phyloP scores from a whole-genome alignment of 1,140 invertebrate species.

The Lepidotrigona ventralis region DNA sequence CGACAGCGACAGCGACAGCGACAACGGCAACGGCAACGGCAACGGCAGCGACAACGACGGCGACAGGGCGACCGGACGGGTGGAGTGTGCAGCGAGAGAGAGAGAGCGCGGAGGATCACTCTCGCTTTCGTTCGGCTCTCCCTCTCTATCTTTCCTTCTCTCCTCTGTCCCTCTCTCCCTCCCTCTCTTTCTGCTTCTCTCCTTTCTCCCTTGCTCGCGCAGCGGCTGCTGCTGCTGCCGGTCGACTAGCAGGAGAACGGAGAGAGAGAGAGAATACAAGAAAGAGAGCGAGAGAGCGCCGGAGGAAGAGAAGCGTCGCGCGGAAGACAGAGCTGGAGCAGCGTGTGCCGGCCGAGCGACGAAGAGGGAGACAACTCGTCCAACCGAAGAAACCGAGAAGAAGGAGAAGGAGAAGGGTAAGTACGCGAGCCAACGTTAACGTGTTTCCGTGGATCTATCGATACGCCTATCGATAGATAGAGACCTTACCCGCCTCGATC shows the following conservation, averaged over 20 bases:
- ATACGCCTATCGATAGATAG: conserved; percentile 16
- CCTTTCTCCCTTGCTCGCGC: conserved; percentile 52
- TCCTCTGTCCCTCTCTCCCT: conserved; percentile 42
- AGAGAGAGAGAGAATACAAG: conserved; percentile 10
- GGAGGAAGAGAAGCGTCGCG: conserved; percentile 35
- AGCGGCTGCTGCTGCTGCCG: conserved; percentile 6
- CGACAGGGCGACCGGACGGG: conserved; percentile 47
- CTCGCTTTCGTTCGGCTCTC: conserved; percentile 69
- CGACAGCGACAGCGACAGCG: conserved; percentile 23
- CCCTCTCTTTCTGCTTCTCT: conserved; percentile 54
- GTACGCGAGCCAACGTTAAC: conserved; percentile 20
- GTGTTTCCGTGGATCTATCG: conserved; percentile 37
- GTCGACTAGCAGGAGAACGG: conserved; percentile 14
- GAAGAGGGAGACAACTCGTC: conserved; percentile 17
- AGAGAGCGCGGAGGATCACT: conserved; percentile 61
- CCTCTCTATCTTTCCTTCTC: conserved; percentile 55
- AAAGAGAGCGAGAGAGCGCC: conserved; percentile 38
- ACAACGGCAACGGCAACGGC: conserved; percentile 10
- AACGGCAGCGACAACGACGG: conserved; percentile 30
- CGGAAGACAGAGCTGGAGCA: conserved; percentile 31
- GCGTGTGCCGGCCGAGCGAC: not conserved
- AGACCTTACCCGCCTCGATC: not conserved
- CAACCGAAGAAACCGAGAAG: conserved; percentile 20
- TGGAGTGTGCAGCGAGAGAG: conserved; percentile 42
- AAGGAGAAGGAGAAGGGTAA: conserved; percentile 34